Conservation (phyloP, 2,797 vertebrate species). For the Peromyscus melanophrys region DNA sequence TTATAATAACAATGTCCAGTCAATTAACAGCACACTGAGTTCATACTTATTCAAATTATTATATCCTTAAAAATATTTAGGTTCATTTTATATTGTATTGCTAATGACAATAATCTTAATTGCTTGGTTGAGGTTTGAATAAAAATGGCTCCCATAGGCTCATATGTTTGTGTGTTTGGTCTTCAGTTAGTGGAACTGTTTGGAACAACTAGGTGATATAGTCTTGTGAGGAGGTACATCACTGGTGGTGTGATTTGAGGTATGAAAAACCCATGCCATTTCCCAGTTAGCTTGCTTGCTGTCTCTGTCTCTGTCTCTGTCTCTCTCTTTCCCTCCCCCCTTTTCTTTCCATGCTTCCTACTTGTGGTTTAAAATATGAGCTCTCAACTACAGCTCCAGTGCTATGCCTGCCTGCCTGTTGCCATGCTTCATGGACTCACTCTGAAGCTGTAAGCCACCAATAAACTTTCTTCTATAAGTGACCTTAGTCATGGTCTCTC, state of each 20-base stretch:
- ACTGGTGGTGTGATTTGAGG: neutral
- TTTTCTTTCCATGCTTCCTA: neutral
- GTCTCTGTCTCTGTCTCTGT: too few relatives aligned
- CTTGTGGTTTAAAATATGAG: neutral
- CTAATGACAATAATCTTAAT: neutral
- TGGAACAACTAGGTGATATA: too few relatives aligned
- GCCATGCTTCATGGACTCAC: neutral
- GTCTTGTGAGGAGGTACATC: neutral
- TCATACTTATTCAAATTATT: neutral
- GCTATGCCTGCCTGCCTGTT: neutral
- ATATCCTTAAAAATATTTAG: too few relatives aligned
- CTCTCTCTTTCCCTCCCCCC: neutral
- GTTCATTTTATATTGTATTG: too few relatives aligned
- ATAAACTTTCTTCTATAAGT: neutral
- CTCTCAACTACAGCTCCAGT: neutral
- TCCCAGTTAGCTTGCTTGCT: neutral
- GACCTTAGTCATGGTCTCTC: neutral
- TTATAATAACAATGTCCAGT: too few relatives aligned
- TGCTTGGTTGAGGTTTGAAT: slow-evolving; percentile 2
- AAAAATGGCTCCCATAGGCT: neutral
- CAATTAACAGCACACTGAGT: neutral
- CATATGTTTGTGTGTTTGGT: neutral
- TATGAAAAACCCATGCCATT: neutral
- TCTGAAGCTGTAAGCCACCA: neutral
- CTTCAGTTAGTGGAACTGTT: neutral